A percentile compares a stretch with the other conserved stretches of the same genome.
Evolutionary conservation across 2,888 invertebrate species (phyloP).

Genomic region (Volucella inanis): DNA sequence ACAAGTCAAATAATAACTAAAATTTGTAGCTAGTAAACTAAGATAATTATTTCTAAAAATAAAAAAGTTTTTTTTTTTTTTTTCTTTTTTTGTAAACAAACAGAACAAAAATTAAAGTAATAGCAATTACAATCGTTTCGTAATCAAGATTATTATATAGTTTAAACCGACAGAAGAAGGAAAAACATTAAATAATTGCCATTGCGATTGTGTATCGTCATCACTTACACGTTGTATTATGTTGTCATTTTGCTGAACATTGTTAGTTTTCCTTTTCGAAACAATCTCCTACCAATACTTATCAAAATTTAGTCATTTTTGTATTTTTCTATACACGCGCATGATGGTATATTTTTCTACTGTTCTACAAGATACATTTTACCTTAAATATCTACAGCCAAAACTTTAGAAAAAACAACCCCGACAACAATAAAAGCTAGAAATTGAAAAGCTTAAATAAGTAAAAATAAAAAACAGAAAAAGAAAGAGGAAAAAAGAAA

Average conservation of each 20-base stretch:
- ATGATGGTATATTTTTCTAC: conserved; percentile 61
- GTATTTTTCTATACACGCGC: conserved; percentile 38
- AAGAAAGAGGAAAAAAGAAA: background rate
- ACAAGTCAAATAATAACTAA: conserved; percentile 83
- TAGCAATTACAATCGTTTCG: conserved; percentile 65
- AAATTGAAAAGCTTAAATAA: conserved; percentile 12
- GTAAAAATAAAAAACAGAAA: background rate
- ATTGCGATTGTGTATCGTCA: conserved; percentile 50
- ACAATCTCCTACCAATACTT: conserved; percentile 20
- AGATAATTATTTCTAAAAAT: conserved; percentile 58
- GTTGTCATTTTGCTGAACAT: conserved; percentile 33
- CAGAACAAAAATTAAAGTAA: no score
- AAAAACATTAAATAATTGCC: conserved; percentile 37
- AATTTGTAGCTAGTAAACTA: conserved; percentile 77
- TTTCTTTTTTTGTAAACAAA: background rate
- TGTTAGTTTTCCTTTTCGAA: conserved; percentile 18
- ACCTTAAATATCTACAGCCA: conserved; percentile 42
- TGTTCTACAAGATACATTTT: conserved; percentile 48
- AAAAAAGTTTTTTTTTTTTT: conserved; percentile 20
- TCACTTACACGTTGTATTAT: conserved; percentile 41
- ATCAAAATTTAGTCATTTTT: conserved; percentile 44
- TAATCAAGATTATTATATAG: conserved; percentile 48
- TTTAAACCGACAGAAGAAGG: background rate
- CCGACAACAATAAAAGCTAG: conserved; percentile 18
- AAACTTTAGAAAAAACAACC: conserved; percentile 40